These are phyloP conservation scores for Myiozetetes cayanensis DNA, from an alignment of 2,113 vertebrate species.

Conservation along the genomic window DNA sequence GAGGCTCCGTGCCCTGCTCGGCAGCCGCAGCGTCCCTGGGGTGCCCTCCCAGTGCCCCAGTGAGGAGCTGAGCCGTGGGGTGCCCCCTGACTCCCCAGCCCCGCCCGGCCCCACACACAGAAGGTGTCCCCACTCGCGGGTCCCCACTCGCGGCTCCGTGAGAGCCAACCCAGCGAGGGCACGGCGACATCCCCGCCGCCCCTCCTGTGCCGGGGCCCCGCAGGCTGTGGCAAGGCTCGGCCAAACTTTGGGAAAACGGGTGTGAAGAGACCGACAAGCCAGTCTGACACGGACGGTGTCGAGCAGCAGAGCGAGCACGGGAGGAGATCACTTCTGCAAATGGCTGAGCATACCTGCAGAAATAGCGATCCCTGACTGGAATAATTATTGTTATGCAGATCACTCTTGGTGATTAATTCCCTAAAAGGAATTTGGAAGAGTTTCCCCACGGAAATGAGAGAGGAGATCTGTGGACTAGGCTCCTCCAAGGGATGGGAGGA, in stretches of 20 bases:
- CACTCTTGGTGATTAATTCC: fast-evolving
- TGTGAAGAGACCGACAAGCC: fast-evolving
- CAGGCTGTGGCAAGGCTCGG: neutral
- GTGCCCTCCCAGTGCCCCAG: too few relatives aligned
- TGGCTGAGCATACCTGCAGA: fast-evolving
- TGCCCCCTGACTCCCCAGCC: neutral
- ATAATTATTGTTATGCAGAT: neutral
- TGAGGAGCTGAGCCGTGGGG: too few relatives aligned
- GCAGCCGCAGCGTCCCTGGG: neutral
- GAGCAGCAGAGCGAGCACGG: neutral
- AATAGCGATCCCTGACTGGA: neutral
- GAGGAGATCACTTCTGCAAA: neutral
- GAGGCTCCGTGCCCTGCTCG: too few relatives aligned
- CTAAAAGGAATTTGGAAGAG: neutral
- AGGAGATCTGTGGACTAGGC: neutral
- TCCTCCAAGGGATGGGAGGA: neutral
- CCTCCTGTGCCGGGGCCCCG: fast-evolving
- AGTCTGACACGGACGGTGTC: fast-evolving
- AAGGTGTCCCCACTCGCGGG: neutral
- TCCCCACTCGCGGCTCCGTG: neutral
- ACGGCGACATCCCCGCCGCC: fast-evolving
- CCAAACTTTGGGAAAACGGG: fast-evolving
- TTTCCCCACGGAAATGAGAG: neutral
- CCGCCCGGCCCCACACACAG: neutral
- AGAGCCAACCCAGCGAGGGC: neutral